A percentile compares a stretch with the other conserved stretches of the same genome.
Conservation (phyloP, 2,888 invertebrate genomes). For the Tachina fera region DNA sequence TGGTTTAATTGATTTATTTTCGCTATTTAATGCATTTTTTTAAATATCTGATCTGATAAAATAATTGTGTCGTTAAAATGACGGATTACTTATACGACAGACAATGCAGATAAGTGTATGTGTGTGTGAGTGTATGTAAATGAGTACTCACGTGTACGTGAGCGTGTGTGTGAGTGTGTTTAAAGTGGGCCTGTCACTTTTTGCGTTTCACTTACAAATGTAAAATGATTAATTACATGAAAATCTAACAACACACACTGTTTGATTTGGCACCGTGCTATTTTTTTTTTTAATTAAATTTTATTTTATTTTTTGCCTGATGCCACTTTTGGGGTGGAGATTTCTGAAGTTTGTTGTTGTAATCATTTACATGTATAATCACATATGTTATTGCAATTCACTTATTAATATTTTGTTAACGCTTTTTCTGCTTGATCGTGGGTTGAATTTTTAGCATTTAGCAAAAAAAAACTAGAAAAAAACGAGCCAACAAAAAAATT, state of each 20-base stretch:
- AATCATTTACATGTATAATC: conserved; percentile 14
- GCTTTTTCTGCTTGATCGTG: conserved; percentile 56
- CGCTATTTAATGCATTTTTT: conserved; percentile 19
- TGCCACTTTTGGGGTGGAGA: conserved; percentile 70
- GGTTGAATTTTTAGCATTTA: conserved; percentile 57
- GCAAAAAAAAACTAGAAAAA: conserved; percentile 30
- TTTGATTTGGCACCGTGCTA: conserved; percentile 53
- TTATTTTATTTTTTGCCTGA: conserved; percentile 44
- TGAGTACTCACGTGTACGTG: neutral
- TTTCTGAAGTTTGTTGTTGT: conserved; percentile 42
- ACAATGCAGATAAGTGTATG: neutral
- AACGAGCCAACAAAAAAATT: conserved; percentile 17
- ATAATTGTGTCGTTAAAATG: conserved; percentile 40
- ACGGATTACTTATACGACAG: conserved; percentile 27
- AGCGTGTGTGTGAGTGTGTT: conserved; percentile 41
- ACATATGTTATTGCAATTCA: conserved; percentile 24
- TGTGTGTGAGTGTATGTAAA: conserved; percentile 8
- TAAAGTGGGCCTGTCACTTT: conserved; percentile 63
- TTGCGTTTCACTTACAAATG: conserved; percentile 65
- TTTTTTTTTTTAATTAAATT: too few relatives aligned
- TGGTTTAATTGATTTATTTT: neutral
- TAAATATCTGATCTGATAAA: neutral
- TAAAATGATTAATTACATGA: conserved; percentile 71
- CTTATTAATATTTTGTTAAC: conserved; percentile 62
- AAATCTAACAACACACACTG: conserved; percentile 61